These are phyloP conservation scores for Tachystola acroxantha DNA, from an alignment of 2,888 invertebrate species.

Conservation along the genomic window DNA sequence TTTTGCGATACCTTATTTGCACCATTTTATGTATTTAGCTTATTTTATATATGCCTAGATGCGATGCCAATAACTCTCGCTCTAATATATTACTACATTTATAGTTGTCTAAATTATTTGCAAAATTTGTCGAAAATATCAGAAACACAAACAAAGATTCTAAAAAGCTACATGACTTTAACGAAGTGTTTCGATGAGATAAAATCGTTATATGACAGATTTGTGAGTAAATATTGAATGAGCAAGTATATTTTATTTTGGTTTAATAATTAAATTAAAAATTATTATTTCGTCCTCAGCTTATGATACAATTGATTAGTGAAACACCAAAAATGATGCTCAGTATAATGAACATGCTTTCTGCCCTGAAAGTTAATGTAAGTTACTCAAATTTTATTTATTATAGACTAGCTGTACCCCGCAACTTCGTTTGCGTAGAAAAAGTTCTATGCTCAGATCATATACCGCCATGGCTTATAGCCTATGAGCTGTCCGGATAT, in stretches of 20 bases:
- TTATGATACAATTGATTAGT: background rate
- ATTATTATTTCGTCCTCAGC: background rate
- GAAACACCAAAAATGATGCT: background rate
- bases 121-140: background rate
- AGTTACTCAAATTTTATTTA: too few relatives aligned
- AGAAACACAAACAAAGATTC: background rate
- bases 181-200: slow-evolving; percentile 9
- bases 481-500: too few relatives aligned
- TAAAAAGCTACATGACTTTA: slow-evolving; percentile 2
- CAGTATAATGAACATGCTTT: background rate
- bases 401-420: too few relatives aligned
- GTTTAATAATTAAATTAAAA: background rate
- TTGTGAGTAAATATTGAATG: slow-evolving; percentile 8
- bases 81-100: background rate
- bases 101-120: background rate
- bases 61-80: background rate
- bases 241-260: background rate
- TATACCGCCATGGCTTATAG: too few relatives aligned
- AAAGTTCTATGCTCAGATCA: too few relatives aligned
- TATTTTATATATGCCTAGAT: background rate
- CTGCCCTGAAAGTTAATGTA: background rate
- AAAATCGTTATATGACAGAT: slow-evolving; percentile 9
- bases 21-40: background rate
- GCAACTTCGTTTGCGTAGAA: too few relatives aligned
- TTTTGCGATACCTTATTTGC: background rate